Percentiles rank a stretch among this genome's conserved stretches.
Conservation (phyloP, 2,888 invertebrate genomes). For the Zelleria hepariella region DNA sequence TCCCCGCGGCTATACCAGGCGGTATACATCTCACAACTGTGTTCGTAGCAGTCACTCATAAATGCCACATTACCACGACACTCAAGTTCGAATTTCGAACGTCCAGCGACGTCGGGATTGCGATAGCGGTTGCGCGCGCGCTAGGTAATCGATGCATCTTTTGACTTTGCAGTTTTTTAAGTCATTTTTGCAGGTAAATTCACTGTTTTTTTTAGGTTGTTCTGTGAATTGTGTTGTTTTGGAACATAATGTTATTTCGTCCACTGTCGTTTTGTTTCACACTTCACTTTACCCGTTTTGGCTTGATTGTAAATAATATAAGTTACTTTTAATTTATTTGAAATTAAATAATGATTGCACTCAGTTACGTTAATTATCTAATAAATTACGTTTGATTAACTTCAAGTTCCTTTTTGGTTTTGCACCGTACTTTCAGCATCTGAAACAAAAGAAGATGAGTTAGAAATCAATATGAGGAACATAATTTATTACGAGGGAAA, state of each 20-base stretch:
- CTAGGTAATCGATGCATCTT: neutral
- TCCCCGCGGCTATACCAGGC: conserved; percentile 70
- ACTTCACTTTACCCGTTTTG: neutral
- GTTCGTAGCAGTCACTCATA: conserved; percentile 62
- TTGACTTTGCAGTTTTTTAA: neutral
- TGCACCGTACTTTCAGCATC: conserved; percentile 29
- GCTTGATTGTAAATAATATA: neutral
- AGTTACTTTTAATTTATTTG: neutral
- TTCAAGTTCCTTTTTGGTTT: conserved; percentile 12
- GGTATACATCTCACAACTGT: conserved; percentile 63
- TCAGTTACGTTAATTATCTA: neutral
- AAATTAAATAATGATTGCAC: neutral
- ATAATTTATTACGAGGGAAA: too few relatives aligned
- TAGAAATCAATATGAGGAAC: too few relatives aligned
- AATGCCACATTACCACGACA: conserved; percentile 29
- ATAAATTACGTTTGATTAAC: neutral
- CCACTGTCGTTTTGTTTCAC: neutral
- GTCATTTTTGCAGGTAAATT: neutral
- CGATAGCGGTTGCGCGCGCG: neutral
- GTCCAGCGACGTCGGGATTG: neutral
- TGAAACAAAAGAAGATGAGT: conserved; percentile 28
- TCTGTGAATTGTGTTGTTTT: neutral
- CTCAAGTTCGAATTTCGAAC: neutral
- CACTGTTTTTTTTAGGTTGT: neutral
- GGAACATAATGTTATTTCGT: neutral